These are phyloP conservation scores for Drosophila saltans DNA, from an alignment of 1,140 invertebrate species.

Conservation along the genomic window DNA sequence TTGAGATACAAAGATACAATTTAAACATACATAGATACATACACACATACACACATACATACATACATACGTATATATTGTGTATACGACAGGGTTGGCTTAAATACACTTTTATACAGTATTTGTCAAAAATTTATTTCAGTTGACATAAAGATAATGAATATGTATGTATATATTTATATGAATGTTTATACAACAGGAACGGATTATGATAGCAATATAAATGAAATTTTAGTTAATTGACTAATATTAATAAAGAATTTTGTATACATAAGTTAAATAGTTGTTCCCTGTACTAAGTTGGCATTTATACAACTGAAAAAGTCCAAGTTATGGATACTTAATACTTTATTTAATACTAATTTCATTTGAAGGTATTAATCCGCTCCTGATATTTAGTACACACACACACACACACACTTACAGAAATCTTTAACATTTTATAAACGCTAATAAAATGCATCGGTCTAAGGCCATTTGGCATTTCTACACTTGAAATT, in stretches of 20 bases:
- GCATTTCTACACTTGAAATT: slow-evolving; percentile 12
- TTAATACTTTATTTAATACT: too few species aligned
- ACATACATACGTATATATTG: not conserved
- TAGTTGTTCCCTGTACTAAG: too few species aligned
- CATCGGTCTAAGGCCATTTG: slow-evolving; percentile 25
- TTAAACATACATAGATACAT: not conserved
- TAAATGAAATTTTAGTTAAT: too few species aligned
- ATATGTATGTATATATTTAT: not conserved
- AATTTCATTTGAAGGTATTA: too few species aligned
- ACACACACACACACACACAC: too few species aligned
- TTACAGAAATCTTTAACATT: slow-evolving; percentile 11
- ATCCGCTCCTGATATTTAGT: too few species aligned
- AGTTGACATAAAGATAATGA: slow-evolving; percentile 10
- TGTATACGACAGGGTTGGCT: not conserved
- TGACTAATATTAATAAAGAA: too few species aligned
- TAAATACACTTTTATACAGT: not conserved
- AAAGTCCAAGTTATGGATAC: too few species aligned
- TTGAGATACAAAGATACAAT: slow-evolving; percentile 26
- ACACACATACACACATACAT: too few species aligned
- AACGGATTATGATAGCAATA: not conserved
- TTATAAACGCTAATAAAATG: slow-evolving; percentile 25
- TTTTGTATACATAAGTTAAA: too few species aligned
- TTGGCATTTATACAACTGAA: too few species aligned
- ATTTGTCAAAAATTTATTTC: not conserved
- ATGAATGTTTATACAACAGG: too few species aligned